Conservation (phyloP, 2,888 invertebrate genomes). For the Augiades crinisus region DNA sequence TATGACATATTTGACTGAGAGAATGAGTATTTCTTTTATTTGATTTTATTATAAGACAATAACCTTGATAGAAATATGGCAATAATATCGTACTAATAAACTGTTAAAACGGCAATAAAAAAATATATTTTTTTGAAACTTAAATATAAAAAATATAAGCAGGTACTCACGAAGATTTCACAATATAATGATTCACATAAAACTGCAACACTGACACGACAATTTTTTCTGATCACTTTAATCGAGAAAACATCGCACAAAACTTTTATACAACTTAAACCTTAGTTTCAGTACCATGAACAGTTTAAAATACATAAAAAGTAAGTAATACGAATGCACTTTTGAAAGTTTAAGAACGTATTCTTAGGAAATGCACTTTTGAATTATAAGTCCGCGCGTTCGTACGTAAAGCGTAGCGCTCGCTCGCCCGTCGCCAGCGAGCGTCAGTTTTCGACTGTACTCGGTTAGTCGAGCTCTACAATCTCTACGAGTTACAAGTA, state of each 20-base stretch:
- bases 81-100: too few relatives aligned
- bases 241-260: neutral
- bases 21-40: too few relatives aligned
- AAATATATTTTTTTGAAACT: too few relatives aligned
- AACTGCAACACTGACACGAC: neutral
- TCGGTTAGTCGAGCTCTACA: neutral
- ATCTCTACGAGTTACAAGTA: neutral
- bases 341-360: neutral
- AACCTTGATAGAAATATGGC: too few relatives aligned
- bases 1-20: too few relatives aligned
- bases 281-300: neutral
- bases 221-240: neutral
- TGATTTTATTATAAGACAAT: too few relatives aligned
- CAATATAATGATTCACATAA: neutral
- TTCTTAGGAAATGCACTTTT: neutral
- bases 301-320: neutral
- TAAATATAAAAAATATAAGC: neutral
- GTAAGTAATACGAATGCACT: neutral
- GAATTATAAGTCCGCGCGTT: too few relatives aligned
- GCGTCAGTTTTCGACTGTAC: conserved; percentile 34
- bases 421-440: conserved; percentile 31
- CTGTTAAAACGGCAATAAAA: too few relatives aligned
- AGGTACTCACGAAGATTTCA: neutral
- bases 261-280: neutral
- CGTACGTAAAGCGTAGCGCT: too few relatives aligned